Percentiles rank a stretch among this genome's conserved stretches.
Conservation (phyloP, 2,113 vertebrate species). For the Anolis sagrei region DNA sequence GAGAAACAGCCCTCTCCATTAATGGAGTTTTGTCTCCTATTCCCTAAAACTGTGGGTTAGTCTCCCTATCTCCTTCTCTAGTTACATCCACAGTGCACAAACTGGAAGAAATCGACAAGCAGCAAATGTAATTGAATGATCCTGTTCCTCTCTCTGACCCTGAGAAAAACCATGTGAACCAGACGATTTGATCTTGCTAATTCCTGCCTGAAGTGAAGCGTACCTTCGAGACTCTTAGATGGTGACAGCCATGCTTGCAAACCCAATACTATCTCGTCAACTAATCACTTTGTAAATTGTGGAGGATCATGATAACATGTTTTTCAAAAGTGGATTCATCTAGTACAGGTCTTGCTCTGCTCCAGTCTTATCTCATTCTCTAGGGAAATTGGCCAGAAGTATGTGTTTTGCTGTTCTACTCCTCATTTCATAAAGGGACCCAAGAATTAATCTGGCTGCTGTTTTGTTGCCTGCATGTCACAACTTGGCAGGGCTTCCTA, state of each 20-base stretch:
- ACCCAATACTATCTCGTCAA: not conserved
- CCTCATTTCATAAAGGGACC: not conserved
- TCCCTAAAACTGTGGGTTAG: not conserved
- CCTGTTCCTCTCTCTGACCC: not conserved
- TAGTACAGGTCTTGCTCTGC: not conserved
- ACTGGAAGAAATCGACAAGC: not conserved
- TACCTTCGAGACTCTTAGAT: not conserved
- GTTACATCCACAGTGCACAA: not conserved
- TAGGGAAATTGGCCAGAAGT: not conserved
- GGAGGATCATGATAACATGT: not conserved
- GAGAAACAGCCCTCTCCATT: not conserved
- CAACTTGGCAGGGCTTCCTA: not conserved
- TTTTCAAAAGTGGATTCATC: not conserved
- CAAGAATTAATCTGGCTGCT: not conserved
- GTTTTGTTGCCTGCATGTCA: not conserved
- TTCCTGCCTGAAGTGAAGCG: slow-evolving; percentile 10
- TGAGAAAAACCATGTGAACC: not conserved
- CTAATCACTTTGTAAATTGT: slow-evolving; percentile 11
- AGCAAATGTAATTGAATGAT: not conserved
- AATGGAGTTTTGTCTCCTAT: not conserved
- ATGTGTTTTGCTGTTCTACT: not conserved
- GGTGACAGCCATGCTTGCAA: slow-evolving; percentile 11
- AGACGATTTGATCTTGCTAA: not conserved
- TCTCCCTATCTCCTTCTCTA: not conserved
- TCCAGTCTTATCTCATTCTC: not conserved